Evolutionary conservation across 2,888 invertebrate species (phyloP).

Genomic region (Entomobrya multifasciata): DNA sequence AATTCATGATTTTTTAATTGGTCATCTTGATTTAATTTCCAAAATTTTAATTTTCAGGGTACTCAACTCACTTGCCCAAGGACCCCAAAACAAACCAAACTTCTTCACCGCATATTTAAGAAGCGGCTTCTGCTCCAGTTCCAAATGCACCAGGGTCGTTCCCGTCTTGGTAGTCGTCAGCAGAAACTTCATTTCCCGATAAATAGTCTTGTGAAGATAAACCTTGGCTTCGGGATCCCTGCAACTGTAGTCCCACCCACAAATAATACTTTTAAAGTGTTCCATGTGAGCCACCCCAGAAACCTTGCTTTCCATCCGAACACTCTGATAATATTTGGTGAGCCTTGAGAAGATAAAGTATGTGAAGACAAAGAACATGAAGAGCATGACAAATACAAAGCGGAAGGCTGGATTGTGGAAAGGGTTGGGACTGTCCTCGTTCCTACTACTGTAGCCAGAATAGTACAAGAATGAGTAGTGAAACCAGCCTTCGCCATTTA

Average conservation of each 20-base stretch:
- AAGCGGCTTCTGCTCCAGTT: neutral
- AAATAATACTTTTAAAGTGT: conserved; percentile 55
- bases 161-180: neutral
- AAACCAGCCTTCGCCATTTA: conserved; percentile 55
- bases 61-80: conserved; percentile 22
- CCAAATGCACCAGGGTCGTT: neutral
- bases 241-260: conserved; percentile 71
- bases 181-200: conserved; percentile 36
- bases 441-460: conserved; percentile 28
- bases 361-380: conserved; percentile 54
- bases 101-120: neutral
- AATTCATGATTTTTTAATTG: too few relatives aligned
- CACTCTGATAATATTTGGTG: conserved; percentile 39
- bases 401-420: conserved; percentile 37
- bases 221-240: conserved; percentile 17
- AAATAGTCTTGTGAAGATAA: conserved; percentile 64
- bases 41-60: too few relatives aligned
- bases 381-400: conserved; percentile 39
- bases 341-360: conserved; percentile 45
- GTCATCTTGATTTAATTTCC: too few relatives aligned
- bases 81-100: conserved; percentile 43
- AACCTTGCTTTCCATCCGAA: conserved; percentile 52
- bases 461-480: conserved; percentile 55
- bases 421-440: neutral
- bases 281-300: conserved; percentile 54